phyloP scores from a whole-genome alignment of 2,888 invertebrate genomes.

The Dastarcus helophoroides region DNA sequence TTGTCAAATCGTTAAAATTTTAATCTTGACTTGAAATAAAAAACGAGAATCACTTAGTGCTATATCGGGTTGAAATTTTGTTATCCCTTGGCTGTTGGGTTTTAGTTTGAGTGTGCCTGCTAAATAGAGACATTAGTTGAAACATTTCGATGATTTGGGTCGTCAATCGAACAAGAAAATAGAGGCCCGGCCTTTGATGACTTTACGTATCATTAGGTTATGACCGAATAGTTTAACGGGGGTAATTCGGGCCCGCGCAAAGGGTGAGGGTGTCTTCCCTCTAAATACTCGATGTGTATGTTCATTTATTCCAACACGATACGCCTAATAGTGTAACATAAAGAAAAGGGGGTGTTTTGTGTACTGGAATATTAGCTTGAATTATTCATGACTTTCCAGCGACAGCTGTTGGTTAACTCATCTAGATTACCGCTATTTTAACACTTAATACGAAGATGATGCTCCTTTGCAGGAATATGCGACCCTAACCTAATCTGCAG shows the following conservation, averaged over 20 bases:
- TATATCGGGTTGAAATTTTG: too few species aligned
- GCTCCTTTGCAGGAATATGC: too few species aligned
- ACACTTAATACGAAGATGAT: too few species aligned
- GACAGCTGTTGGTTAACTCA: conserved; percentile 29
- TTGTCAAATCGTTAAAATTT: too few species aligned
- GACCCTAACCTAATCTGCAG: too few species aligned
- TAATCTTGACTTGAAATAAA: too few species aligned
- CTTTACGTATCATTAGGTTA: conserved; percentile 31
- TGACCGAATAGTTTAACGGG: conserved; percentile 30
- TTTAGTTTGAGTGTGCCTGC: too few species aligned
- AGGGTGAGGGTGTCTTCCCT: conserved; percentile 9
- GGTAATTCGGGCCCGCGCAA: conserved; percentile 16
- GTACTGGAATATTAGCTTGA: conserved; percentile 28
- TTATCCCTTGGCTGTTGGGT: too few species aligned
- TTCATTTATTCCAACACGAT: conserved; percentile 28
- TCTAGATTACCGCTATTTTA: conserved; percentile 10
- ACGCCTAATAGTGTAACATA: conserved; percentile 25
- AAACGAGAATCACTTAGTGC: too few species aligned
- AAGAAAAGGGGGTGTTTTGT: conserved; percentile 29
- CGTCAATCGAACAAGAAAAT: too few species aligned
- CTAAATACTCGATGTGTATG: conserved; percentile 18
- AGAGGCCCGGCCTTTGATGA: conserved; percentile 30
- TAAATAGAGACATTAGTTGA: too few species aligned
- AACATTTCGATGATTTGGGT: too few species aligned
- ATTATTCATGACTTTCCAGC: conserved; percentile 28